These are phyloP conservation scores for Microctenopoma stevenorrisi DNA, from an alignment of 2,797 vertebrate genomes.

Conservation along the genomic window DNA sequence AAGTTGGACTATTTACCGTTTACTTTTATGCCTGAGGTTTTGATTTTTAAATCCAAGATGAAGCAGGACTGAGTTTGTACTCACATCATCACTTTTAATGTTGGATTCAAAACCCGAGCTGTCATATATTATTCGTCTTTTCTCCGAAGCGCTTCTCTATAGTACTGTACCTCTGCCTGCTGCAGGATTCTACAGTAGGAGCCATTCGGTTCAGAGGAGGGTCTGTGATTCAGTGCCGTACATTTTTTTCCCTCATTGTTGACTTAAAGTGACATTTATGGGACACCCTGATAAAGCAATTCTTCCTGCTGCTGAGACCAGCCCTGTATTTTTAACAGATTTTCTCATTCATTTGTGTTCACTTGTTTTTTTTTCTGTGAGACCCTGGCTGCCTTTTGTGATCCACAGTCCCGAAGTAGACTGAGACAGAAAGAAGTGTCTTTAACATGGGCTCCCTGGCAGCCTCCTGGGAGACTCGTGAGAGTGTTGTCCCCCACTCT, in stretches of 20 bases:
- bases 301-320: constrained; percentile 76
- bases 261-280: constrained; percentile 85
- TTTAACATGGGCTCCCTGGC: constrained; percentile 79
- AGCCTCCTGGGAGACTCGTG: constrained; percentile 80
- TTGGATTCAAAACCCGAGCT: constrained; percentile 81
- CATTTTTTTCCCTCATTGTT: constrained; percentile 72
- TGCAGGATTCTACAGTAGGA: constrained; percentile 59
- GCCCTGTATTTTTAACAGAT: constrained; percentile 68
- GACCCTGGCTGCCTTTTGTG: constrained; percentile 75
- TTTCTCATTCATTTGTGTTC: constrained; percentile 70
- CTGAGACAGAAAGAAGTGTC: constrained; percentile 81
- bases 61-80: constrained; percentile 79
- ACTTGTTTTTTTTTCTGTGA: constrained; percentile 34
- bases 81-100: constrained; percentile 85
- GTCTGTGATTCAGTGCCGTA: constrained; percentile 74
- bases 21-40: constrained; percentile 78
- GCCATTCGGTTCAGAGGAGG: constrained; percentile 68
- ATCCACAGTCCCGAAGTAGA: constrained; percentile 78
- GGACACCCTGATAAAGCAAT: constrained; percentile 84
- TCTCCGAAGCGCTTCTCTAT: constrained; percentile 68
- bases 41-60: constrained; percentile 79
- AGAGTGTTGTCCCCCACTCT: constrained; percentile 86
- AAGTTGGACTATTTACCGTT: constrained; percentile 76
- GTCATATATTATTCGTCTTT: constrained; percentile 85
- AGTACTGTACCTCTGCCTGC: constrained; percentile 67